phyloP scores from a whole-genome alignment of 2,113 vertebrate genomes.

The Myotis lucifugus region DNA sequence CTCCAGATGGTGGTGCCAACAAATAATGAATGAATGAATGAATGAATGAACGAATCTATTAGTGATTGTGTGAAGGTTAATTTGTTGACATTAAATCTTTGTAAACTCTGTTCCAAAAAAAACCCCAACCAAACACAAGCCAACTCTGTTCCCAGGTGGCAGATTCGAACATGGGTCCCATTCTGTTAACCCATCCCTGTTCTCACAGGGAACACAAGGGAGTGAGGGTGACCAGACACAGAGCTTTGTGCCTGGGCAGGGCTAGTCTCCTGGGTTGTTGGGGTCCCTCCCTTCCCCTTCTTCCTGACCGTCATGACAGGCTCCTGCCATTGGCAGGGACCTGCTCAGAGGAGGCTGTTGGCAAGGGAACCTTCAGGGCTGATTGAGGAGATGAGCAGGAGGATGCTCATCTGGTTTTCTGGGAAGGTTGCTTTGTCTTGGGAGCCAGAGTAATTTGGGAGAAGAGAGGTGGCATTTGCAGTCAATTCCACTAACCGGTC shows the following conservation, averaged over 20 bases:
- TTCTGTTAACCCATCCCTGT: background rate
- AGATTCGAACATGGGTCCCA: background rate
- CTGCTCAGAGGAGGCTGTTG: background rate
- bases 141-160: background rate
- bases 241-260: no score
- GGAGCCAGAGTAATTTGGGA: constrained; percentile 21
- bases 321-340: background rate
- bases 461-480: background rate
- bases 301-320: background rate
- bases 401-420: background rate
- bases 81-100: background rate
- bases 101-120: background rate
- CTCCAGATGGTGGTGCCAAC: background rate
- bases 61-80: background rate
- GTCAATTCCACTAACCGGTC: background rate
- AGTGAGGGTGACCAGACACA: background rate
- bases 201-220: background rate
- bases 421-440: constrained; percentile 38
- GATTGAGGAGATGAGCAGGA: background rate
- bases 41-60: background rate
- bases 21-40: background rate
- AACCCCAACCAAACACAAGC: background rate
- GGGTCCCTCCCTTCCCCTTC: background rate
- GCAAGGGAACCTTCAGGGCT: background rate
- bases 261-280: background rate